Conservation (phyloP, 2,113 vertebrate species). For the Coregonus clupeaformis region DNA sequence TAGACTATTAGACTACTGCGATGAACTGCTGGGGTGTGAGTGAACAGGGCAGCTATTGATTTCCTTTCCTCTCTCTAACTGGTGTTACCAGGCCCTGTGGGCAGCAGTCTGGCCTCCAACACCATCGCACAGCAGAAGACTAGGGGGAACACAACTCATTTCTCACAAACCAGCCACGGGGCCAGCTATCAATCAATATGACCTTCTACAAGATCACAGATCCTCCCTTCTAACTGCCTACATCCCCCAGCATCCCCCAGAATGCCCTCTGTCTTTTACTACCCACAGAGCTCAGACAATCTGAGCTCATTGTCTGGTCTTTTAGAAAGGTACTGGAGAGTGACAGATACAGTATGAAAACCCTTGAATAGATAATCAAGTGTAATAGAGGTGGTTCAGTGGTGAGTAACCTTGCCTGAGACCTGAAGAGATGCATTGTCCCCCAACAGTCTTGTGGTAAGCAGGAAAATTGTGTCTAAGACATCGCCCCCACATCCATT, state of each 20-base stretch:
- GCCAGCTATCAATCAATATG: slow-evolving; percentile 68
- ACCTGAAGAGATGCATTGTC: neutral
- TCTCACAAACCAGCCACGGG: slow-evolving; percentile 38
- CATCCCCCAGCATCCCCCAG: slow-evolving; percentile 33
- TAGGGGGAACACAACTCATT: neutral
- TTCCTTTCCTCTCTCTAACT: slow-evolving; percentile 58
- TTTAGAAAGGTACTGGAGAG: slow-evolving; percentile 47
- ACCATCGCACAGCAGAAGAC: slow-evolving; percentile 48
- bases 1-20: neutral
- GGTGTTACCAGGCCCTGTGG: slow-evolving; percentile 57
- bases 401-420: neutral
- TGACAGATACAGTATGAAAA: slow-evolving; percentile 6
- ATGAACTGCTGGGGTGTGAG: neutral
- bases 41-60: slow-evolving; percentile 56
- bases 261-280: slow-evolving; percentile 31
- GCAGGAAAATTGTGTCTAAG: slow-evolving; percentile 25
- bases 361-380: slow-evolving; percentile 16
- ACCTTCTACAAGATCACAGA: slow-evolving; percentile 58
- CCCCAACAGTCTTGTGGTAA: slow-evolving; percentile 3
- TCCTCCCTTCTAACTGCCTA: slow-evolving; percentile 25
- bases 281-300: slow-evolving; percentile 47
- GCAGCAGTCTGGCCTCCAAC: slow-evolving; percentile 56
- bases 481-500: slow-evolving; percentile 14
- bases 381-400: neutral
- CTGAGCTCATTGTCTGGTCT: slow-evolving; percentile 54